Percentiles rank a stretch among this genome's conserved stretches.
phyloP scores from a whole-genome alignment of 35 echinoderm and acorn worm species.

The Chiridota heheva region DNA sequence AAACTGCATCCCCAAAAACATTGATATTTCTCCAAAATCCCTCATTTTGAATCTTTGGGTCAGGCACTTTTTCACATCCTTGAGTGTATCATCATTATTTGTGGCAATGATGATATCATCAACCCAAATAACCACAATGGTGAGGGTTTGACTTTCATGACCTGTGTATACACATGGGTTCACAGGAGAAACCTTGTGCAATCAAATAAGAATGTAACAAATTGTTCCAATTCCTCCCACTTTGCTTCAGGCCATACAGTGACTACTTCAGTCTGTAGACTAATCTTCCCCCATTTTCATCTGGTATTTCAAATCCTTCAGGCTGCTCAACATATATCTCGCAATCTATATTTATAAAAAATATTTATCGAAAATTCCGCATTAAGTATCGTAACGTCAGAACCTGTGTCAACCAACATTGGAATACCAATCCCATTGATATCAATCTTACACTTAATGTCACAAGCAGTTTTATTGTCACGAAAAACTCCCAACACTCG shows the following conservation, averaged over 20 bases:
- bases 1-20: constrained; percentile 9
- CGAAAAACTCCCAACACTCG: too few species aligned
- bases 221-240: constrained; percentile 47
- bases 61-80: constrained; percentile 2
- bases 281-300: constrained; percentile 4
- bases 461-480: too few species aligned
- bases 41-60: constrained; percentile 31
- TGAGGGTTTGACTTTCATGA: not conserved
- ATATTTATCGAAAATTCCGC: too few species aligned
- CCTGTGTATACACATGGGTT: constrained; percentile 32
- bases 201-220: constrained; percentile 26
- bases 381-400: too few species aligned
- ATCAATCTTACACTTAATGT: too few species aligned
- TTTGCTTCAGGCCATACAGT: constrained; percentile 47
- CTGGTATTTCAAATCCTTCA: not conserved
- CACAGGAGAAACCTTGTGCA: not conserved
- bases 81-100: not conserved
- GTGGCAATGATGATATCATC: constrained; percentile 36
- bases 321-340: constrained; percentile 32
- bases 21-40: constrained; percentile 27
- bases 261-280: constrained; percentile 51
- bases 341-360: too few species aligned
- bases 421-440: too few species aligned
- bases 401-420: too few species aligned
- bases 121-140: constrained; percentile 16